A percentile compares a stretch with the other conserved stretches of the same genome.
These are phyloP conservation scores for Pocillopora damicornis DNA, from an alignment of 64 coral and sea anemone species.

Conservation along the genomic window DNA sequence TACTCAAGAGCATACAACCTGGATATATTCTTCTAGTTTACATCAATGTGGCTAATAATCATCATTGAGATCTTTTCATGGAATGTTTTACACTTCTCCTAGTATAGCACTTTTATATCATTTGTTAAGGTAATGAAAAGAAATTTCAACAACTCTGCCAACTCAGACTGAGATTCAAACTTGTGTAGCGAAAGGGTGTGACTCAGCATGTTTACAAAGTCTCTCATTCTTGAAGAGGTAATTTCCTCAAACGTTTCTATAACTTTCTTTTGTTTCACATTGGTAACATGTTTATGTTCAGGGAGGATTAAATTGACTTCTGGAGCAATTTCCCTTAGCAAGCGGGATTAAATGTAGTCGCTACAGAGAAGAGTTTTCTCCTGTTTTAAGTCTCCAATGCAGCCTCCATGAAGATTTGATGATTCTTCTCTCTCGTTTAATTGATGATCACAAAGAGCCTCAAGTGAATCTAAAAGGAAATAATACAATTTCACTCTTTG, in stretches of 20 bases:
- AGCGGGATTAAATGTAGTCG: neutral
- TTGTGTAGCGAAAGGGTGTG: neutral
- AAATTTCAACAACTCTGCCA: neutral
- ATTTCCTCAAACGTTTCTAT: slow-evolving; percentile 8
- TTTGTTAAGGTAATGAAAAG: slow-evolving; percentile 10
- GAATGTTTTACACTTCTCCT: too few relatives aligned
- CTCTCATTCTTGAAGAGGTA: slow-evolving; percentile 8
- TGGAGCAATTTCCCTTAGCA: slow-evolving; percentile 1
- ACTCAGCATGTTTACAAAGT: neutral
- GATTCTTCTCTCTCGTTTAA: neutral
- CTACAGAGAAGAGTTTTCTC: neutral
- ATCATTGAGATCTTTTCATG: too few relatives aligned
- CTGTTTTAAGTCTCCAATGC: neutral
- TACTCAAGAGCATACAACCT: too few relatives aligned
- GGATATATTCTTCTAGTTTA: too few relatives aligned
- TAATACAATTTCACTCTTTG: neutral
- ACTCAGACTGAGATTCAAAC: neutral
- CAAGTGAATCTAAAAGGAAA: neutral
- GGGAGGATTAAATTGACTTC: neutral
- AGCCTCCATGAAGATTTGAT: too few relatives aligned
- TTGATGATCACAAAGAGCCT: neutral
- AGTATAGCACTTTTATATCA: slow-evolving; percentile 4
- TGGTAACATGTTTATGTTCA: neutral
- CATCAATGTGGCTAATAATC: too few relatives aligned
- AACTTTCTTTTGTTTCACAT: neutral